A percentile compares a stretch with the other conserved stretches of the same genome.
Evolutionary conservation across 2,113 vertebrate species (phyloP).

Genomic region (Tiliqua scincoides): DNA sequence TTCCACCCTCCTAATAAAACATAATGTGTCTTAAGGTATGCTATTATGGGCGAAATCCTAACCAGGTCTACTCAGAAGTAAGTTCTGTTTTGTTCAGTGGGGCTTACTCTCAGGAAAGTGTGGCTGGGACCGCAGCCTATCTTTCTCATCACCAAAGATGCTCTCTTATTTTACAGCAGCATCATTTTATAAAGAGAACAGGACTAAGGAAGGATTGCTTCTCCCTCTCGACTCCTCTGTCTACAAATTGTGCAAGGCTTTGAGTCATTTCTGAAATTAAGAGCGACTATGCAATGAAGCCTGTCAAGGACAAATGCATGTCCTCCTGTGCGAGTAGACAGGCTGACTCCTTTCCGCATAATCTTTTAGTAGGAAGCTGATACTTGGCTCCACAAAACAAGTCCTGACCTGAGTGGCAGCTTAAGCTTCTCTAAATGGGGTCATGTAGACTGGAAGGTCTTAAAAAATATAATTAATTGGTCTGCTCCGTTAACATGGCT

Average conservation of each 20-base stretch:
- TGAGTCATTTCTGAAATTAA: slow-evolving; percentile 44
- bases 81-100: too few relatives aligned
- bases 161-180: slow-evolving; percentile 54
- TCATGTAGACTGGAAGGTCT: slow-evolving; percentile 52
- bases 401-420: slow-evolving; percentile 64
- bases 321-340: slow-evolving; percentile 52
- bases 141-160: slow-evolving; percentile 12
- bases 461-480: slow-evolving; percentile 41
- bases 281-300: slow-evolving; percentile 26
- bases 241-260: slow-evolving; percentile 44
- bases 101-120: too few relatives aligned
- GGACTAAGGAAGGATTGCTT: slow-evolving; percentile 46
- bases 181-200: slow-evolving; percentile 39
- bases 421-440: slow-evolving; percentile 62
- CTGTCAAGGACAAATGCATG: slow-evolving; percentile 54
- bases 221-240: slow-evolving; percentile 41
- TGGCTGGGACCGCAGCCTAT: too few relatives aligned
- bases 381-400: slow-evolving; percentile 60
- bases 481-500: slow-evolving; percentile 33
- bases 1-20: not conserved
- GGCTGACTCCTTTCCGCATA: slow-evolving; percentile 49
- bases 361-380: slow-evolving; percentile 69
- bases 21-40: slow-evolving; percentile 8
- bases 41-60: too few relatives aligned
- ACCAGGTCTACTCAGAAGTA: too few relatives aligned